Base-by-base conservation (phyloP, 2,888 invertebrate species). In the Drosophila buzzatii region DNA sequence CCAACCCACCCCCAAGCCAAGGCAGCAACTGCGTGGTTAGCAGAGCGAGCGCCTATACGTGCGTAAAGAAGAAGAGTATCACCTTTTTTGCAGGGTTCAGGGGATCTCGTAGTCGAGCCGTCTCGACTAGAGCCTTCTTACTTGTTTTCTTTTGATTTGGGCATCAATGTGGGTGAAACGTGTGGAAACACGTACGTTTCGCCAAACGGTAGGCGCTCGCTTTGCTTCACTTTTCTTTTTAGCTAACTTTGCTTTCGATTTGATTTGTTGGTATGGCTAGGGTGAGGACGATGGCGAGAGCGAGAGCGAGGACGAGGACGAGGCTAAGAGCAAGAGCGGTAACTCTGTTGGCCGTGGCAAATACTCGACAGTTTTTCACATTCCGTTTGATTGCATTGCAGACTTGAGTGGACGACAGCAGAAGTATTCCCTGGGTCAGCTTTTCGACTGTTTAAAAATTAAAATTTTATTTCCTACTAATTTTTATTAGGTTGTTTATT, bases 361-460 rank as follows among this genome's bases (percentile, higher is more conserved):
- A 56, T 75, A 44, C 52, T 65, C 67, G 20, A 47, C 81, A 58
- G 67, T 59, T 70, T 80, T 64, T 61, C 62, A 68, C 79, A 82
- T 88, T 76, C 70, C 81, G 66, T 85, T 83, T 83, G 83, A 85
- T 85, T 81, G 71, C 56, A 52, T 49, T 39, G 42, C 9, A 31
- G 39, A 56, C 62, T 52, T 55, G 39, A 53, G 68, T 39, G 49
- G 64, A 16, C 33, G 18, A 23, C 12, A n/a, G 31, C 23, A 14
- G 10, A 55, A 67, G 37, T 58, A 41, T 51, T 51, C 27, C 41
- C 37, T 57, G 65, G 61, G 55, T 65, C 62, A 59, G 52, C 52
- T 51, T 53, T 57, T 31, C 9, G 57, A 42, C 71, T 76, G 71
- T 58, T 78, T 76, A 68, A 67, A 77, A 61, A 76, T 78, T 78